These are phyloP conservation scores for Falco biarmicus DNA, from an alignment of 2,797 vertebrate species.

Conservation along the genomic window DNA sequence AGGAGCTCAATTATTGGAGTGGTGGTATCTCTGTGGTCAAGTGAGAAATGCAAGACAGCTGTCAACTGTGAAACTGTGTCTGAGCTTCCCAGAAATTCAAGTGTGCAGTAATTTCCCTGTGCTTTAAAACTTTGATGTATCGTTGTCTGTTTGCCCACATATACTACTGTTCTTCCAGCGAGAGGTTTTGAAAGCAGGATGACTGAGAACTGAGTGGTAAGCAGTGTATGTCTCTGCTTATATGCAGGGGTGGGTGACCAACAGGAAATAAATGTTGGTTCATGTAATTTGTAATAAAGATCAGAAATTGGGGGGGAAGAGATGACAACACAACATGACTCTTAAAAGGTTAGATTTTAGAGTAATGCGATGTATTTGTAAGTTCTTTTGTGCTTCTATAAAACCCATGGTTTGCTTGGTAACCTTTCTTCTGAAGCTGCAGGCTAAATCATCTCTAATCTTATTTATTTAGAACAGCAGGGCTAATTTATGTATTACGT, in stretches of 20 bases:
- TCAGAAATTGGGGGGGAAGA: neutral
- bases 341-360: neutral
- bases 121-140: neutral
- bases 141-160: neutral
- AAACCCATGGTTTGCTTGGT: neutral
- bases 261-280: neutral
- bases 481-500: constrained; percentile 23
- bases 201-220: neutral
- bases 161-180: neutral
- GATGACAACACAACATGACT: neutral
- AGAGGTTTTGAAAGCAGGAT: neutral
- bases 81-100: constrained; percentile 26
- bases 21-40: neutral
- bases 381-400: neutral
- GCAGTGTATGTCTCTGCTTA: neutral
- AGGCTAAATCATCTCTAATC: constrained; percentile 35
- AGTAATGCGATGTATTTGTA: neutral
- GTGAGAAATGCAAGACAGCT: neutral
- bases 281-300: neutral
- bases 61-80: neutral
- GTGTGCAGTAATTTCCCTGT: neutral
- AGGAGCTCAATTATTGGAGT: neutral
- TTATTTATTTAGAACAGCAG: constrained; percentile 24
- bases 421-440: constrained; percentile 2
- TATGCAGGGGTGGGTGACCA: neutral